phyloP scores from a whole-genome alignment of 1,140 invertebrate species.

The Pachypsylla venusta region DNA sequence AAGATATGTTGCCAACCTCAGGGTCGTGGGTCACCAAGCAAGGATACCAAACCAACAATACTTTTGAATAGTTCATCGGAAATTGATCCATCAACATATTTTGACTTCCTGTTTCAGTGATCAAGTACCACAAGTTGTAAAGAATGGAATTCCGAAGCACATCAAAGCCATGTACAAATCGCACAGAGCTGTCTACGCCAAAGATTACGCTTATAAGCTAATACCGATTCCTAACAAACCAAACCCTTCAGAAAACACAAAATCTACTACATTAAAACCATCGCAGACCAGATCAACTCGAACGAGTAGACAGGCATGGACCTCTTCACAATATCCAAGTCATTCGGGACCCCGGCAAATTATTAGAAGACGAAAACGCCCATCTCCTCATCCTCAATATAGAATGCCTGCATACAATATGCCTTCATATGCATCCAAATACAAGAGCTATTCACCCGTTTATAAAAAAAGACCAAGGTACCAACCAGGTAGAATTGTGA shows the following conservation, averaged over 20 bases:
- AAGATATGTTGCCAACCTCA: too few species aligned
- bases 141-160: constrained; percentile 5
- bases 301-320: background rate
- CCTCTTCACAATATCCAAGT: background rate
- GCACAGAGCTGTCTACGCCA: constrained; percentile 4
- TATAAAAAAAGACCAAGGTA: background rate
- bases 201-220: constrained; percentile 2
- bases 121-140: background rate
- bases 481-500: background rate
- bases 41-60: too few species aligned
- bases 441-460: background rate
- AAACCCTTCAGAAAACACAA: background rate
- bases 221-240: constrained; percentile 5
- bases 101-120: background rate
- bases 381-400: background rate
- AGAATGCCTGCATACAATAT: background rate
- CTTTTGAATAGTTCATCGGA: too few species aligned
- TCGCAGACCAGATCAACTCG: background rate
- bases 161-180: constrained; percentile 8
- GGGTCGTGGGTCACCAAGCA: too few species aligned
- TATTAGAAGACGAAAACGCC: background rate
- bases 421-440: background rate
- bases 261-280: background rate
- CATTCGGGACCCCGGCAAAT: too few species aligned
- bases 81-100: too few species aligned